phyloP scores from a whole-genome alignment of 2,113 vertebrate species.

The Odocoileus virginianus region DNA sequence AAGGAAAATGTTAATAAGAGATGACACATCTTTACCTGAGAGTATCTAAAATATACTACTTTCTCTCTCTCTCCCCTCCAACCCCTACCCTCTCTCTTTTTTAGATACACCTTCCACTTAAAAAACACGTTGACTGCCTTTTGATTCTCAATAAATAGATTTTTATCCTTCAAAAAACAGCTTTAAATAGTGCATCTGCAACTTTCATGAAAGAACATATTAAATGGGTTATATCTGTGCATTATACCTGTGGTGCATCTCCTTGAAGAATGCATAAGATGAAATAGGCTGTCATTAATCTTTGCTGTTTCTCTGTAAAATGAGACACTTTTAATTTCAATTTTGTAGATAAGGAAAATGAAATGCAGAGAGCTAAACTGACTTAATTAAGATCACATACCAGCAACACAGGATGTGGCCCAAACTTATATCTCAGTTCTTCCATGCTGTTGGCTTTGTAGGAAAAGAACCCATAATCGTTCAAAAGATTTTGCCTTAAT shows the following conservation, averaged over 20 bases:
- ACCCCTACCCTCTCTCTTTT: neutral
- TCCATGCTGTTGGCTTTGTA: neutral
- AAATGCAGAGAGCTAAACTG: constrained; percentile 34
- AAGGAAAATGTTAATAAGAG: constrained; percentile 10
- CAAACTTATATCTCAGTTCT: neutral
- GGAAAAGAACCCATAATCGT: constrained; percentile 35
- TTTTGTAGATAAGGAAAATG: constrained; percentile 58
- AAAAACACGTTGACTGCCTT: neutral
- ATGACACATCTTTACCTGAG: neutral
- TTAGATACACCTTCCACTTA: neutral
- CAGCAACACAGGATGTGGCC: constrained; percentile 46
- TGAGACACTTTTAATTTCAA: constrained; percentile 50
- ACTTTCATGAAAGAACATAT: neutral
- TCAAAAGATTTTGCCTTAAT: neutral
- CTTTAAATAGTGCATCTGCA: neutral
- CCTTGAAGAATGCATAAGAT: neutral
- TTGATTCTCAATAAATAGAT: neutral
- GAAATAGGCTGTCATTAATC: neutral
- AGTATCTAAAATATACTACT: neutral
- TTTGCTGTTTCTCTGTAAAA: constrained; percentile 21
- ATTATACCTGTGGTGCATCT: neutral
- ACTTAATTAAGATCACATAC: constrained; percentile 54
- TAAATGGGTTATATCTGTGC: neutral
- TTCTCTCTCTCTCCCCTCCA: neutral
- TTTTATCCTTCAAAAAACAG: neutral